Base-by-base conservation (phyloP, 2,797 vertebrate species). In the Pseudopleuronectes americanus region DNA sequence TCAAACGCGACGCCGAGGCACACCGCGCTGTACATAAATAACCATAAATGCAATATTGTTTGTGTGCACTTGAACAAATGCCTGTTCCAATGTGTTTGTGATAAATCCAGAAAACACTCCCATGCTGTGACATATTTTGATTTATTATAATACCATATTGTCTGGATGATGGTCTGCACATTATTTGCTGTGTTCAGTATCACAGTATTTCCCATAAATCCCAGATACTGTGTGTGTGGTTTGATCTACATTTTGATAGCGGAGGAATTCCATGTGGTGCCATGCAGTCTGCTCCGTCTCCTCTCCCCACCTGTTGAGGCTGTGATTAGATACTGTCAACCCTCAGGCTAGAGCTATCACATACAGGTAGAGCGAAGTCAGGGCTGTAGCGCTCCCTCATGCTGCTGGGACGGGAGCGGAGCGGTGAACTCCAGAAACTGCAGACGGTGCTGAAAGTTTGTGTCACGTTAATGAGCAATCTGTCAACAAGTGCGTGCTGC, bases 321-420 rank as follows among this genome's bases (percentile, higher is more conserved):
- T 91, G 90, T 87, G 91, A 91, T 90, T 89, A 91, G 89, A 90
- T 90, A 85, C 85, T 47, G 80, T 90, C 89, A 84, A 54, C 86
- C 87, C 84, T 71, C 77, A 60, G 85, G 90, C 85, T 80, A 69
- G 1, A 71, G 80, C 77, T 73, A 85, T 83, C 79, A 48, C 76
- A 80, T 79, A 76, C 86, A 89, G 89, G 84, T 89, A 78, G 81
- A 81, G 81, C 58, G 8, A 76, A 65, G 75, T 47, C 53, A 9
- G 68, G 58, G 38, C 65, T 65, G 21, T 53, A 67, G 74, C 74
- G 66, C 74, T 71, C 70, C 68, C 80, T 66, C 66, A 77, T 68
- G 68, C 82, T 70, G 68, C 48, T 80, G 62, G 57, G 84, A 81
- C 4, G 65, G 58, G 75, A 80, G 57, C 64, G 68, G 73, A 61